Evolutionary conservation across 2,113 vertebrate species (phyloP).

Genomic region (Furnarius figulus): DNA sequence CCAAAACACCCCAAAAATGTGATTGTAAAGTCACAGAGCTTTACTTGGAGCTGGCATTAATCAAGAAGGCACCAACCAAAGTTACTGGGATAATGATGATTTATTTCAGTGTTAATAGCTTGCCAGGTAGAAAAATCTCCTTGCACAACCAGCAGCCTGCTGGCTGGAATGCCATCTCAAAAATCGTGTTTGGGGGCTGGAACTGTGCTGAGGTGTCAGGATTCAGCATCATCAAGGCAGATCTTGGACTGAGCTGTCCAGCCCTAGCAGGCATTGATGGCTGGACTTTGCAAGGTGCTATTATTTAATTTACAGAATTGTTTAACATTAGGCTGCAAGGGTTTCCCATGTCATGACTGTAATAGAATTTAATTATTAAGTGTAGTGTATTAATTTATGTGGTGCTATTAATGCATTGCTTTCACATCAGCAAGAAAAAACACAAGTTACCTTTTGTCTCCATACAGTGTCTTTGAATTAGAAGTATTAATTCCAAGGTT

Average conservation of each 20-base stretch:
- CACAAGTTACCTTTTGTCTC: conserved; percentile 59
- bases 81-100: conserved; percentile 31
- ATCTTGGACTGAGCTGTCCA: neutral
- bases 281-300: neutral
- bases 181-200: neutral
- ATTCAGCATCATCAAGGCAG: neutral
- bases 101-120: conserved; percentile 39
- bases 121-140: conserved; percentile 45
- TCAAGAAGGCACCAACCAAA: conserved; percentile 9
- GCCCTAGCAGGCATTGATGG: neutral
- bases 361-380: conserved; percentile 43
- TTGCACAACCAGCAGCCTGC: neutral
- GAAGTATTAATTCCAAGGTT: conserved; percentile 75
- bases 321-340: neutral
- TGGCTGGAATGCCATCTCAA: neutral
- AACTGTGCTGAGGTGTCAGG: neutral
- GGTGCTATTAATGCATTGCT: conserved; percentile 24
- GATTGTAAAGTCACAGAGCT: neutral
- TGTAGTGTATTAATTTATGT: conserved; percentile 45
- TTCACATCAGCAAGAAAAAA: conserved; percentile 51
- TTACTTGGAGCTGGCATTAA: neutral
- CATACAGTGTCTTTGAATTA: conserved; percentile 48
- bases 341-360: neutral
- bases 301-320: neutral
- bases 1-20: neutral